Percentiles rank a stretch among this genome's conserved stretches.
Evolutionary conservation across 2,797 vertebrate species (phyloP).

Genomic region (Brotula barbata): DNA sequence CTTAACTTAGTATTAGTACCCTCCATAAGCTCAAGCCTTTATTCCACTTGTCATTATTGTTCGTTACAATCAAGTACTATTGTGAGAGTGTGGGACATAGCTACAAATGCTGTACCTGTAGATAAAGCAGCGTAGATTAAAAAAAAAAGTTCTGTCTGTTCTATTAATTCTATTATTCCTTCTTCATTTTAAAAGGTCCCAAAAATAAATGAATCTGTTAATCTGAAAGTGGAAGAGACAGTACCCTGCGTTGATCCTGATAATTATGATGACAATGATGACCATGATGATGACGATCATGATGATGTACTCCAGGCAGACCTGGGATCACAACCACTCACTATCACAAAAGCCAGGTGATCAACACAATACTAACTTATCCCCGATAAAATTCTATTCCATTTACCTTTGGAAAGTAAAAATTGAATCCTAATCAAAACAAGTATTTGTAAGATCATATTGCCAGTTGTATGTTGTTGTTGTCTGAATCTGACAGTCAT

Average conservation of each 20-base stretch:
- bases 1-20: neutral
- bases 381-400: neutral
- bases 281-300: constrained; percentile 21
- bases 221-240: constrained; percentile 58
- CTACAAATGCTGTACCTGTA: neutral
- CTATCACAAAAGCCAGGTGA: constrained; percentile 89
- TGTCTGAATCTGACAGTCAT: neutral
- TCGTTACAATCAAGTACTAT: neutral
- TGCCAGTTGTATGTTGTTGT: neutral
- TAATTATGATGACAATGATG: constrained; percentile 19
- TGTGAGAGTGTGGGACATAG: neutral
- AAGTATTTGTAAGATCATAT: too few species aligned
- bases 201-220: constrained; percentile 61
- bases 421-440: too few species aligned
- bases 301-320: constrained; percentile 48
- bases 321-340: constrained; percentile 76
- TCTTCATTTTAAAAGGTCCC: constrained; percentile 68
- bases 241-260: constrained; percentile 36
- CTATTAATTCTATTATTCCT: too few species aligned
- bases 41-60: neutral
- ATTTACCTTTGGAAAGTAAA: too few species aligned
- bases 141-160: too few species aligned
- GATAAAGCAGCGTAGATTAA: too few species aligned
- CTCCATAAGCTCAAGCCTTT: neutral
- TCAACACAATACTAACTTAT: neutral